A percentile compares a stretch with the other conserved stretches of the same genome.
phyloP scores from a whole-genome alignment of 35 echinoderm and acorn worm genomes.

The Acanthaster planci region DNA sequence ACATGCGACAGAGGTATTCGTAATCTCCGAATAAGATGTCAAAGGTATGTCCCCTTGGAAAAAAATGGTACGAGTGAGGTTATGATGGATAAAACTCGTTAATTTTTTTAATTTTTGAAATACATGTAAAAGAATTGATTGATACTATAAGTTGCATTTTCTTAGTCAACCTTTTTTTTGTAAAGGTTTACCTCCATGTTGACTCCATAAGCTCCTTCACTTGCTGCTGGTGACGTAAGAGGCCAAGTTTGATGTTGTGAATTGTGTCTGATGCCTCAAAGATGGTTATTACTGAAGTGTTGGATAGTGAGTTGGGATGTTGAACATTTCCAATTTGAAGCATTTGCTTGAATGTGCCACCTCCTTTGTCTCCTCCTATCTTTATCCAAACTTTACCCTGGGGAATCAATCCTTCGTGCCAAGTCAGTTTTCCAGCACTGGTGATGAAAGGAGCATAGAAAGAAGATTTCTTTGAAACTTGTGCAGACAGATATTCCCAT shows the following conservation, averaged over 20 bases:
- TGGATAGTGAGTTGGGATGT: slow-evolving; percentile 32
- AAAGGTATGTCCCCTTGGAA: slow-evolving; percentile 10
- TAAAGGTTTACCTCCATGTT: no score
- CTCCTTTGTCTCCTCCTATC: slow-evolving; percentile 60
- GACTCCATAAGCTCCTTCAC: slow-evolving; percentile 31
- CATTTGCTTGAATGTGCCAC: slow-evolving; percentile 56
- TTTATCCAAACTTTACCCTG: slow-evolving; percentile 58
- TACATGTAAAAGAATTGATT: no score
- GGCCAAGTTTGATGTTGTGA: slow-evolving; percentile 32
- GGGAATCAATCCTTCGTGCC: slow-evolving; percentile 26
- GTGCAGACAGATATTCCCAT: not conserved
- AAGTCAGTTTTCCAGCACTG: slow-evolving; percentile 7
- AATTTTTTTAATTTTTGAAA: no score
- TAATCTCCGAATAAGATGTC: slow-evolving; percentile 54
- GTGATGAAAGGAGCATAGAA: not conserved
- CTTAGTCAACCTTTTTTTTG: no score
- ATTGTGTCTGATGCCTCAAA: slow-evolving; percentile 36
- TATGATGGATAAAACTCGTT: no score
- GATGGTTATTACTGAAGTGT: slow-evolving; percentile 41
- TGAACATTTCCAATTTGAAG: slow-evolving; percentile 40
- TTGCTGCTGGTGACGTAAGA: slow-evolving; percentile 34
- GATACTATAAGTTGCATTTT: no score
- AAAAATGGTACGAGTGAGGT: no score
- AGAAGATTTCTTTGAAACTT: not conserved
- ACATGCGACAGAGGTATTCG: slow-evolving; percentile 50